Conservation (phyloP, 2,113 vertebrate species). For the Syrmaticus mikado region DNA sequence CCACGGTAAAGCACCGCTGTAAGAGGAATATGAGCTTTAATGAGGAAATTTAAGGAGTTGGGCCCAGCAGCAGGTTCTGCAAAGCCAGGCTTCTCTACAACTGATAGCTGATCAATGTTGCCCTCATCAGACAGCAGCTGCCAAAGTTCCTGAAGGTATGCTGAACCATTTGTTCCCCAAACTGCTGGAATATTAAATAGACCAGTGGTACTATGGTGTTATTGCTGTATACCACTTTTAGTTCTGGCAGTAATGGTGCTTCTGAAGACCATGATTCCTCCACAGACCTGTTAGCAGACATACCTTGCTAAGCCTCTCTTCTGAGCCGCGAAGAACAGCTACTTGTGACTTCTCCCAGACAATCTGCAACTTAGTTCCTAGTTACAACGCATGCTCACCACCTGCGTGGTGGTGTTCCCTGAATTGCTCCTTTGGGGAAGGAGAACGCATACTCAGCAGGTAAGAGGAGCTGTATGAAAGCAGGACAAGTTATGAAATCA, state of each 20-base stretch:
- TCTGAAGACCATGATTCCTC: not conserved
- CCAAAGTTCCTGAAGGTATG: not conserved
- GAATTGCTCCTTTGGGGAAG: not conserved
- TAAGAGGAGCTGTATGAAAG: not conserved
- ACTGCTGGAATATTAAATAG: not conserved
- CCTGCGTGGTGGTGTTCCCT: not conserved
- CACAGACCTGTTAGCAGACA: not conserved
- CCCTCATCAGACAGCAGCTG: not conserved
- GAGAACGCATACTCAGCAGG: not conserved
- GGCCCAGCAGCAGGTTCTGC: not conserved
- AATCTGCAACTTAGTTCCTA: not conserved
- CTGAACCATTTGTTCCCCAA: not conserved
- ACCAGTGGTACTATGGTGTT: not conserved
- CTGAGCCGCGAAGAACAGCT: not conserved
- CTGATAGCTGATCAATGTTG: not conserved
- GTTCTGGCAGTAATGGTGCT: not conserved
- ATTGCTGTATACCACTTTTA: not conserved
- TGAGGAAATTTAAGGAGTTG: not conserved
- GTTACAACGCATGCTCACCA: not conserved
- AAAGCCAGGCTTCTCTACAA: not conserved
- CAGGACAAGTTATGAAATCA: not conserved
- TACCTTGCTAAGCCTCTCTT: not conserved
- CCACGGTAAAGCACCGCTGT: not conserved
- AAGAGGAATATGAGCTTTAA: not conserved
- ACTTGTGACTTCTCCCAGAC: not conserved